phyloP scores from a whole-genome alignment of 2,888 invertebrate species.

The Gastracanthus pulcherrimus region DNA sequence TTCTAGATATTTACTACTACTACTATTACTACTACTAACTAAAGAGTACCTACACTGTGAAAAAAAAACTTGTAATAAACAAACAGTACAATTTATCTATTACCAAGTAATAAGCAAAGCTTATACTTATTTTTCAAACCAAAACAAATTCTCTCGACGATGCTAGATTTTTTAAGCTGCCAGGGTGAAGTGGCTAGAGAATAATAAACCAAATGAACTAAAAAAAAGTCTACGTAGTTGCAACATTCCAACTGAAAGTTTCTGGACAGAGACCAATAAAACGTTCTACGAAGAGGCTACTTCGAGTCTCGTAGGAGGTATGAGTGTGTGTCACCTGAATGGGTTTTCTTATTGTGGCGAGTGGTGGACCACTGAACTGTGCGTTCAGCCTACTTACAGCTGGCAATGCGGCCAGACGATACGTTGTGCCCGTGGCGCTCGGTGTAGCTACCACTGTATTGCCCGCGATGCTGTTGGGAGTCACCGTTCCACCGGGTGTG shows the following conservation, averaged over 20 bases:
- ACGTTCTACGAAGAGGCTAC: conserved; percentile 48
- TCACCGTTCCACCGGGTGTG: conserved; percentile 76
- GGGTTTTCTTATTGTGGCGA: conserved; percentile 81
- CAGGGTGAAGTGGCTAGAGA: conserved; percentile 10
- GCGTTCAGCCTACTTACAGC: conserved; percentile 87
- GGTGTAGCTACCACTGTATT: conserved; percentile 72
- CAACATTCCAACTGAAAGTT: conserved; percentile 44
- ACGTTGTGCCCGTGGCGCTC: conserved; percentile 80
- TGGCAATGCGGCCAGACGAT: conserved; percentile 92
- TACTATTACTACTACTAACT: too few species aligned
- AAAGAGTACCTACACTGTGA: too few species aligned
- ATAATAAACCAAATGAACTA: neutral
- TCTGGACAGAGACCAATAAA: conserved; percentile 47
- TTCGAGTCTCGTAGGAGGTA: conserved; percentile 56
- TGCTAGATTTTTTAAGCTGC: neutral
- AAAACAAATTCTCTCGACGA: neutral
- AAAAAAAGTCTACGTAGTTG: conserved; percentile 42
- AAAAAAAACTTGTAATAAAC: neutral
- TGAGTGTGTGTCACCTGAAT: conserved; percentile 76
- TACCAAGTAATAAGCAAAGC: neutral
- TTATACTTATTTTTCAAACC: neutral
- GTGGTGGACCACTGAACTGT: conserved; percentile 81
- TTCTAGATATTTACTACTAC: too few species aligned
- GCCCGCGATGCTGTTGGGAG: conserved; percentile 75
- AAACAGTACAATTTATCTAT: too few species aligned